These are phyloP conservation scores for Laticauda colubrina DNA, from an alignment of 2,113 vertebrate species.

Conservation along the genomic window DNA sequence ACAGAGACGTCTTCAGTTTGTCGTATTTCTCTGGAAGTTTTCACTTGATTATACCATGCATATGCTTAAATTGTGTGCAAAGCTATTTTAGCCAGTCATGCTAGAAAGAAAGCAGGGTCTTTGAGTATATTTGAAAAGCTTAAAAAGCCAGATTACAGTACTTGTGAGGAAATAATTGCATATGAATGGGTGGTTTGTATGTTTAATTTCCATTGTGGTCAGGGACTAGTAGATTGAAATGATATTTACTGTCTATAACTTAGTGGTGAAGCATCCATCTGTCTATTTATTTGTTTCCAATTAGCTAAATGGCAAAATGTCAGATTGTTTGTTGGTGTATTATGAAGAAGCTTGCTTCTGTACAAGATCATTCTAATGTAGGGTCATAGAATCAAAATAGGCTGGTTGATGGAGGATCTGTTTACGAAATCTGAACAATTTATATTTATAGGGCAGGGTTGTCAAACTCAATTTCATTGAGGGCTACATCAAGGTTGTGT, in stretches of 20 bases:
- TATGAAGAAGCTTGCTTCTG: background rate
- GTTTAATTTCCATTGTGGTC: background rate
- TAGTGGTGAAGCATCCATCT: background rate
- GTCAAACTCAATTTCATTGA: too few species aligned
- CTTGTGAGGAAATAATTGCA: background rate
- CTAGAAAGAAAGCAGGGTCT: background rate
- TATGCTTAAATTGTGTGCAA: background rate
- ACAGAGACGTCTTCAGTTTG: background rate
- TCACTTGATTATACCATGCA: background rate
- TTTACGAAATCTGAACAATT: background rate
- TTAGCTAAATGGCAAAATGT: background rate
- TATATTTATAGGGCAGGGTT: background rate
- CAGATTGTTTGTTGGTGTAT: background rate
- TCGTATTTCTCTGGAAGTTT: background rate
- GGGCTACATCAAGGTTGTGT: too few species aligned
- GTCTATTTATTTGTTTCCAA: background rate
- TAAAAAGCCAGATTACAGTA: background rate
- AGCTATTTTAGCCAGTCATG: background rate
- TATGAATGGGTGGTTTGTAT: background rate
- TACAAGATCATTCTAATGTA: background rate
- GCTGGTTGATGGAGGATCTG: background rate
- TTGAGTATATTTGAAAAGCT: background rate
- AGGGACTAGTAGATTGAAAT: background rate
- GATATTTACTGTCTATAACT: background rate
- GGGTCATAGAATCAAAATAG: background rate